phyloP scores from a whole-genome alignment of 2,797 vertebrate genomes.

The Tapera naevia region DNA sequence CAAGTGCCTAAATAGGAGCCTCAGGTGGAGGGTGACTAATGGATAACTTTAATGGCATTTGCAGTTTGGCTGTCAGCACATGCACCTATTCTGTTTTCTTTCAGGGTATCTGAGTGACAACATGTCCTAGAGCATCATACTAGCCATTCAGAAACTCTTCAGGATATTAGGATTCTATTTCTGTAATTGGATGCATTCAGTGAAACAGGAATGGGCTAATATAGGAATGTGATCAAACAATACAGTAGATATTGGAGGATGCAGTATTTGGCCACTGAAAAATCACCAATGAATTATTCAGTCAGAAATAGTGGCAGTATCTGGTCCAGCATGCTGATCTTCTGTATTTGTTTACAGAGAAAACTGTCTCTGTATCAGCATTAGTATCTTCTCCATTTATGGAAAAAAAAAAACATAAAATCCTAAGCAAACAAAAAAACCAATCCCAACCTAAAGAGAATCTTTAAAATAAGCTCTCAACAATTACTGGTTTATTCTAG shows the following conservation, averaged over 20 bases:
- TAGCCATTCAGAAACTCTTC: neutral
- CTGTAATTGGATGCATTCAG: neutral
- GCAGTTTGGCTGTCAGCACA: neutral
- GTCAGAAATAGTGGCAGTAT: neutral
- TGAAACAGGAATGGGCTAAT: neutral
- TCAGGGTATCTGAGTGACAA: neutral
- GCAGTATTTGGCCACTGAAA: neutral
- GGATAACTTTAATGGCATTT: neutral
- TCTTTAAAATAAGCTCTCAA: neutral
- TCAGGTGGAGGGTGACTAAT: neutral
- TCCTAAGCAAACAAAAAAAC: neutral
- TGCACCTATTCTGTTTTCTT: neutral
- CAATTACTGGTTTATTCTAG: neutral
- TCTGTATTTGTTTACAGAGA: neutral
- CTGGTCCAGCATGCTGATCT: neutral
- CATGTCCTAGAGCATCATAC: neutral
- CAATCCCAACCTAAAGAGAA: neutral
- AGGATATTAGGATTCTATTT: neutral
- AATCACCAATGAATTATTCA: neutral
- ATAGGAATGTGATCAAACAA: neutral
- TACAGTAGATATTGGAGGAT: neutral
- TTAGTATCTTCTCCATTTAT: neutral
- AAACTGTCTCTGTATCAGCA: neutral
- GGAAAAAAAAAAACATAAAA: neutral
- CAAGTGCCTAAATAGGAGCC: neutral